phyloP scores from a whole-genome alignment of 2,888 invertebrate species.

The Drosophila bunnanda region DNA sequence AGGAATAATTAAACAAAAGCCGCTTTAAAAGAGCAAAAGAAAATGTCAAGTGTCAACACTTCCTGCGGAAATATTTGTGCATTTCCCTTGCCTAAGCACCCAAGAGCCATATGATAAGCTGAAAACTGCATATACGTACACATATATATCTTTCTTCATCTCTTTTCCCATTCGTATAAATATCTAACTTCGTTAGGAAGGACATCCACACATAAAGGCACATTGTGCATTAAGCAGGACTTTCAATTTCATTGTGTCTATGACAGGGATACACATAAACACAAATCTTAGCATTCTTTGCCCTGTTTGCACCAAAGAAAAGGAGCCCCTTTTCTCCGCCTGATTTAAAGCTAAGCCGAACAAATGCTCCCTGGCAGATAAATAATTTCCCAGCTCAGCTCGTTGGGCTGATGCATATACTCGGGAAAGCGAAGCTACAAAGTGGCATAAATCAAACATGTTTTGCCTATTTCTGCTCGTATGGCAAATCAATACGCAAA shows the following conservation, averaged over 20 bases:
- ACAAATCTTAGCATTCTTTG: conserved; percentile 5
- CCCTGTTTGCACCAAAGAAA: background rate
- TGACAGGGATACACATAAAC: conserved; percentile 15
- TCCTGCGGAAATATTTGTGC: conserved; percentile 23
- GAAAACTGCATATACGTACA: background rate
- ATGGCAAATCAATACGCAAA: conserved; percentile 75
- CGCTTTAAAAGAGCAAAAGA: background rate
- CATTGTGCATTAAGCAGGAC: conserved; percentile 32
- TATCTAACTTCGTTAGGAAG: conserved; percentile 20
- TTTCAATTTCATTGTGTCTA: conserved; percentile 38
- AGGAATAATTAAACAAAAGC: background rate
- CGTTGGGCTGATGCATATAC: conserved; percentile 21
- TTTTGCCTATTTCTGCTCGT: conserved; percentile 34
- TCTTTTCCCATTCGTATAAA: background rate
- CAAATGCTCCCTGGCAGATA: conserved; percentile 19
- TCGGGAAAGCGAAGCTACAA: conserved; percentile 37
- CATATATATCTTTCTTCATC: background rate
- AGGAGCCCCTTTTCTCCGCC: background rate
- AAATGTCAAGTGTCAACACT: conserved; percentile 10
- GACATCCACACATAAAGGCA: background rate
- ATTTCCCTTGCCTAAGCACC: conserved; percentile 2
- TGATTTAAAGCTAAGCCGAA: conserved; percentile 33
- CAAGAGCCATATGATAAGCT: background rate
- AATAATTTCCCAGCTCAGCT: conserved; percentile 24
- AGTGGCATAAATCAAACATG: conserved; percentile 64